Base-by-base conservation (phyloP, 1,140 invertebrate genomes). In the Pachyrhynchus sulphureomaculatus region DNA sequence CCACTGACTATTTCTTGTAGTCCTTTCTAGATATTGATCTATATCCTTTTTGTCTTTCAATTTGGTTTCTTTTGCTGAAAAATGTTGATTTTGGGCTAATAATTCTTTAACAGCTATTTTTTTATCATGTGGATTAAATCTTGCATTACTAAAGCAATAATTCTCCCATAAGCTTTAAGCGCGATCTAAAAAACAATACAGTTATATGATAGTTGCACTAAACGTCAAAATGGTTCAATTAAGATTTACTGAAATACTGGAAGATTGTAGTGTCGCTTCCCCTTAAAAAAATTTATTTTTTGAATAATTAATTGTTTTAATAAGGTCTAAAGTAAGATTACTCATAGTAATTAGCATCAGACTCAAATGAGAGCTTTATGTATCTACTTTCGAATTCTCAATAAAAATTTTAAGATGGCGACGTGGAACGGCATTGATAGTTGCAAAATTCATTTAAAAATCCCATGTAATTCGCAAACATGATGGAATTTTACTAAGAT, bases 1-100 rank as follows among this genome's bases (percentile, higher is more conserved):
- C 85, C 85, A 88, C 49, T 82, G 75, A 3, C 66, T 63, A 21
- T 75, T 80, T 63, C 80, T 75, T 44, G 72, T 72, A 8, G 72
- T 66, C 24, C 71, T 70, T 59, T 82, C 70, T 59, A 84, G 68
- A 54, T 79, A 70, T 42, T 77, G 71, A 58, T 79, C 74, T 55
- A 80, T 72, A 42, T 71, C 68, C 9, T 52, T 41, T 63, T 71
- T 59, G 58, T 68, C 33, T 54, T 67, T 53, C 52, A 64, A 68
- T 68, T 68, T 65, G 41, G 8, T n/a, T 64, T 45, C 72, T 15
- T 49, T 18, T 8, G 18, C 41, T 32, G 10, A 41, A 12, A 4
- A 37, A 39, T 45, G 15, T 53, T 42, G 15, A 12, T 17, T 26
- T 37, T 42, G 36, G 15, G 20, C 26, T 3, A 54, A 32, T 2